Evolutionary conservation across 53 echinoderm and acorn worm genomes (phyloP), one percentile per base, ranked within the genome.

Genomic region (Astropecten irregularis): DNA sequence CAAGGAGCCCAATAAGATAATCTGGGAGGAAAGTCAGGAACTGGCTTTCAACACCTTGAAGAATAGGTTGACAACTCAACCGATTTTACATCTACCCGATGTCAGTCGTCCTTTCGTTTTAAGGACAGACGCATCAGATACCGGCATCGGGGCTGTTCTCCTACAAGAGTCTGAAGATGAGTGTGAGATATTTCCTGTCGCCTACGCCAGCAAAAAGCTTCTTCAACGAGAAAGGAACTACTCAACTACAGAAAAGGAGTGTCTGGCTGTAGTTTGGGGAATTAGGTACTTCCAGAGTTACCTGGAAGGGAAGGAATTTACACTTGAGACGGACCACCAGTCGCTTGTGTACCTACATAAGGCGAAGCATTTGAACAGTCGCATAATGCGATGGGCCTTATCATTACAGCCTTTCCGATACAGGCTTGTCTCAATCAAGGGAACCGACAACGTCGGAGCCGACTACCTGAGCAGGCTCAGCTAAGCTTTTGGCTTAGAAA

Each of bases 201-300:
- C 54, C 20, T 74, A 54, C 30, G 38, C 60, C 2, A 60, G 60
- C 33, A 60, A 32, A 26, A 60, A 60, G 30, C 60, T 30, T 13
- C 60, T 60, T 2, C 32, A 21, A 31, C 30, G 60, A 13, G 60
- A 60, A 26, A 29, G 15, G 16, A 29, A 60, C 30, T 60, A 60
- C 11, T 60, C 30, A 1, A 32, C 60, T 32, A 44, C 38, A 23
- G 79, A 77, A 1, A 60, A 40, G 23, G 79, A 60, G 23, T 77
- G 79, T 40, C 26, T 77, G 1, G n/a, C n/a, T n/a, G n/a, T n/a
- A n/a, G 79, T 77, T 8, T 77, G 79, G 79, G 79, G 59, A 25
- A 77, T 77, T 60, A 61, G 38, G 1, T 18, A 77, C 2, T 54
- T 36, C 46, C 59, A 61, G 31, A 51, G 44, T 3, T 77, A 60